Conservation (phyloP, 2,888 invertebrate species). For the Hemithea aestivaria region DNA sequence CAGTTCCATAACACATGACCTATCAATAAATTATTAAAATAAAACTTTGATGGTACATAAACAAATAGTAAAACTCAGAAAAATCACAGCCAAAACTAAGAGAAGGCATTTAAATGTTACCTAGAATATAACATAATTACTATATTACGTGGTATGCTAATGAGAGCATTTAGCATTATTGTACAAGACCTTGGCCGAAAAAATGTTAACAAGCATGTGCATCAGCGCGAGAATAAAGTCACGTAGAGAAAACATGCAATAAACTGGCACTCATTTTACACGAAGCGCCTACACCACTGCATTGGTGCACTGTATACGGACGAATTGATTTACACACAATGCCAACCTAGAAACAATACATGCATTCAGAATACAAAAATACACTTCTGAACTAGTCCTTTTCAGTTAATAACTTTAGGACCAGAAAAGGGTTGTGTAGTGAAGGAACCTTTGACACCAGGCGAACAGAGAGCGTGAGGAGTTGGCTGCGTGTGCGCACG, state of each 20-base stretch:
- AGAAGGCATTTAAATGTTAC: too few species aligned
- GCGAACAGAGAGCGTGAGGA: conserved; percentile 47
- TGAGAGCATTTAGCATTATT: conserved; percentile 9
- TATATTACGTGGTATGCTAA: conserved; percentile 4
- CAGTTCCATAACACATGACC: too few species aligned
- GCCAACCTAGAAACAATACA: too few species aligned
- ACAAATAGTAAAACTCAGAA: too few species aligned
- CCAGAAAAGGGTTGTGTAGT: conserved; percentile 67
- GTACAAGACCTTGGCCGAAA: conserved; percentile 31
- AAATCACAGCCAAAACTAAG: too few species aligned
- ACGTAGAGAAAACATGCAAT: conserved; percentile 22
- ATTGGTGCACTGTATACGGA: conserved; percentile 7
- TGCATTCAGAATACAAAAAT: conserved; percentile 10
- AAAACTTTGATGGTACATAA: too few species aligned
- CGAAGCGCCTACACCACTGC: conserved; percentile 5
- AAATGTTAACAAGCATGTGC: conserved; percentile 29
- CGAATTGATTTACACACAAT: conserved; percentile 43
- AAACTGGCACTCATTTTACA: conserved; percentile 18
- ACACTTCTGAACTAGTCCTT: conserved; percentile 37
- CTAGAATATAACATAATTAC: too few species aligned
- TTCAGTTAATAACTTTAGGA: conserved; percentile 50
- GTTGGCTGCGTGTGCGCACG: conserved; percentile 38
- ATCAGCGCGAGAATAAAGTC: conserved; percentile 17
- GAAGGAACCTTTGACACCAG: conserved; percentile 65
- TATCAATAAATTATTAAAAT: too few species aligned